Evolutionary conservation across 2,113 vertebrate genomes (phyloP).

Genomic region (Sarotherodon lohbergeri): DNA sequence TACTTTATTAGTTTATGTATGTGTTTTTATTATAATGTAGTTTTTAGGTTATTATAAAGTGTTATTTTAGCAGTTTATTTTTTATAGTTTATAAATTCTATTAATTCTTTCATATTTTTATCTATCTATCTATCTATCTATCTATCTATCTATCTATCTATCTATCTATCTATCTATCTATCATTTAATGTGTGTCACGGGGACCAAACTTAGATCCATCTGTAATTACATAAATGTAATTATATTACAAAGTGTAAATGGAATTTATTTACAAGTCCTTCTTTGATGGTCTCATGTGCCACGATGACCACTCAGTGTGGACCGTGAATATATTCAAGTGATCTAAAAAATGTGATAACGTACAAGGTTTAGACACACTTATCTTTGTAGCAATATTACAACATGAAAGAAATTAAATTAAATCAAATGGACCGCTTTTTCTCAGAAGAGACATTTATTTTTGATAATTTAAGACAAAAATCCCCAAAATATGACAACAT

Average conservation of each 20-base stretch:
- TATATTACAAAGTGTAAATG: neutral
- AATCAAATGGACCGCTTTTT: neutral
- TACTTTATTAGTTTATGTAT: neutral
- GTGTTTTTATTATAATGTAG: neutral
- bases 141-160: neutral
- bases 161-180: neutral
- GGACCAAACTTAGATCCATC: neutral
- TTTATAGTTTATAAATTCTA: neutral
- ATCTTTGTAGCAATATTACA: neutral
- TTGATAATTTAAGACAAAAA: neutral
- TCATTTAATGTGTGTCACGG: neutral
- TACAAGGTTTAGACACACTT: neutral
- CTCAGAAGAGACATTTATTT: neutral
- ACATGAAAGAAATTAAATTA: neutral
- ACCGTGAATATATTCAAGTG: no score
- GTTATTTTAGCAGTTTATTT: neutral
- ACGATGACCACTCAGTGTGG: neutral
- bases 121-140: neutral
- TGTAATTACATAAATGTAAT: neutral
- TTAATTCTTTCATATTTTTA: neutral
- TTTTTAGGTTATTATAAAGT: neutral
- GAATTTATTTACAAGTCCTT: neutral
- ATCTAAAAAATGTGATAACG: neutral
- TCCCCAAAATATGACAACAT: neutral
- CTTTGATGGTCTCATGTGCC: neutral